Conservation (phyloP, 2,888 invertebrate species). For the Anoplius nigerrimus region DNA sequence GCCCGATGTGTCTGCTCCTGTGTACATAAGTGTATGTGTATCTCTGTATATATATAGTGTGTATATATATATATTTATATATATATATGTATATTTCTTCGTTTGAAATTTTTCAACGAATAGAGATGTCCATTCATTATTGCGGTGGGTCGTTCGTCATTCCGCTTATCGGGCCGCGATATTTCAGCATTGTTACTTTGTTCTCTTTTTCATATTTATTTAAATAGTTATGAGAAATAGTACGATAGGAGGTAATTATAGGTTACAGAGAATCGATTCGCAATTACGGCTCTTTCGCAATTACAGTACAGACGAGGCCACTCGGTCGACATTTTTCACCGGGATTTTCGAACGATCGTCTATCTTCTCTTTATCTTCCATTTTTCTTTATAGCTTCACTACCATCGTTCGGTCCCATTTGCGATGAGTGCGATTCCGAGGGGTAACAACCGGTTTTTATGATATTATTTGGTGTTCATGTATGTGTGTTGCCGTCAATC, state of each 20-base stretch:
- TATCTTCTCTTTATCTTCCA: constrained; percentile 22
- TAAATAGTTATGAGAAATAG: constrained; percentile 58
- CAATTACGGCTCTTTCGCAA: constrained; percentile 40
- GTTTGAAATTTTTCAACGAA: neutral
- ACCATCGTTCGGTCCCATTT: constrained; percentile 10
- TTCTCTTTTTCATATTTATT: constrained; percentile 24
- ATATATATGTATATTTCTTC: neutral
- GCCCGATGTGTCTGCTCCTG: constrained; percentile 26
- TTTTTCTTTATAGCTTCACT: constrained; percentile 18
- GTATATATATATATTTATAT: neutral
- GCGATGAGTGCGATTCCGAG: too few species aligned
- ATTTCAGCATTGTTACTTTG: constrained; percentile 36
- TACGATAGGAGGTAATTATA: constrained; percentile 65
- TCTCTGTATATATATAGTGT: constrained; percentile 1
- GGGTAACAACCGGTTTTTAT: too few species aligned
- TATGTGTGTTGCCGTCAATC: neutral
- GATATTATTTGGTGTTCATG: constrained; percentile 25
- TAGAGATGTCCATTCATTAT: constrained; percentile 29
- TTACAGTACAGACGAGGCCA: constrained; percentile 43
- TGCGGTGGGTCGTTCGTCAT: constrained; percentile 33
- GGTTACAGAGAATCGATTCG: constrained; percentile 64
- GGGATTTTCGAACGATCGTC: constrained; percentile 44
- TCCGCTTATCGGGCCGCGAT: constrained; percentile 27
- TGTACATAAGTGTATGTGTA: neutral
- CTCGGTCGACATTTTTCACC: constrained; percentile 41